These are phyloP conservation scores for Baronia brevicornis DNA, from an alignment of 2,888 invertebrate species.

Conservation along the genomic window DNA sequence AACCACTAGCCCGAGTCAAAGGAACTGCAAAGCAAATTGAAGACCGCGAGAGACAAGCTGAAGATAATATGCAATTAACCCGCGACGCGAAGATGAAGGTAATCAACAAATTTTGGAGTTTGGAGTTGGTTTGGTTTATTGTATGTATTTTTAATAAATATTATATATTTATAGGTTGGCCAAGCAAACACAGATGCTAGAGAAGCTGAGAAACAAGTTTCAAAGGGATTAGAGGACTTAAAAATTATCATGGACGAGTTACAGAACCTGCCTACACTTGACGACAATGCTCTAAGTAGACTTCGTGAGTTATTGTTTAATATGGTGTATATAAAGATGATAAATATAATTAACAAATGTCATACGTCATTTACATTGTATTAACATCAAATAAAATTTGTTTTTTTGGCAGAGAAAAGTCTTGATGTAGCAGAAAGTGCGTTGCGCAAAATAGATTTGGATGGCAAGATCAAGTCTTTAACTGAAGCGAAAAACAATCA, in stretches of 20 bases:
- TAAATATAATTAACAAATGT: neutral
- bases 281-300: conserved; percentile 79
- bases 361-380: neutral
- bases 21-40: conserved; percentile 82
- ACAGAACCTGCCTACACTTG: conserved; percentile 82
- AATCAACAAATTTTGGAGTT: conserved; percentile 14
- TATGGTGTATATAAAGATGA: neutral
- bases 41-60: conserved; percentile 79
- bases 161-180: conserved; percentile 79
- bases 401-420: conserved; percentile 73
- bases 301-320: conserved; percentile 54
- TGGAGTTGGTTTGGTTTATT: conserved; percentile 1
- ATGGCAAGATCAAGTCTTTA: conserved; percentile 83
- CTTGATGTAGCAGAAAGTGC: conserved; percentile 82
- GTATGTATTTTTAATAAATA: neutral
- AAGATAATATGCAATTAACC: conserved; percentile 81
- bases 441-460: conserved; percentile 82
- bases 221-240: conserved; percentile 86
- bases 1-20: conserved; percentile 79
- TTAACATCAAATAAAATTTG: neutral
- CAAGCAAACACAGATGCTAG: conserved; percentile 90
- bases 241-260: conserved; percentile 86
- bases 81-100: conserved; percentile 84
- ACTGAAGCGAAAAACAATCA: conserved; percentile 82
- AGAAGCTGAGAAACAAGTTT: conserved; percentile 87